Evolutionary conservation across 2,113 vertebrate genomes (phyloP), one percentile per base, ranked within the genome.

Genomic region (Grallaria varia): DNA sequence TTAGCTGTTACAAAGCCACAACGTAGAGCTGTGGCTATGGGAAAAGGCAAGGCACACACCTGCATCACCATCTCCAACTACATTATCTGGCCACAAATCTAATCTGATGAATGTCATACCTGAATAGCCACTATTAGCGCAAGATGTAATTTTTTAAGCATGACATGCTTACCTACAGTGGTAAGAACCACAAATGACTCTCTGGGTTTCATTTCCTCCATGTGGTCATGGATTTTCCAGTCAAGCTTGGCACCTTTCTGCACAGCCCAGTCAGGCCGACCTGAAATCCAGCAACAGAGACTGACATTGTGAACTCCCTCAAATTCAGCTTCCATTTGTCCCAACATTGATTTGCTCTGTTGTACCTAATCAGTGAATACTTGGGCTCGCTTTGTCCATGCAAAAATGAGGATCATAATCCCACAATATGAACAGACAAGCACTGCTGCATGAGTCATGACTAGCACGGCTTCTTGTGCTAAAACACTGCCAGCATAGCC

Each of bases 181-280:
- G 63, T 78, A 56, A 75, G 44, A 95, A 82, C 91, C 76, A 81
- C 89, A 95, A 37, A 72, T 75, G 30, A 87, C 47, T 81, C 68
- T 83, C 52, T 52, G 75, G 69, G 35, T 95, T 93, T 96, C 83
- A 78, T 67, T 86, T 92, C 94, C 83, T 95, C 72, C 4, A 0
- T 72, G 89, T 78, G 73, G 73, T 63, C 64, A 63, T 87, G 89
- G 93, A 95, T 94, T 97, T 95, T 96, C 83, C 93, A 93, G 80
- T 47, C 24, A 2, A 87, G 60, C 47, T 94, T 77, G 72, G 60
- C 86, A 81, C 42, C 69, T 78, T 90, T 75, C 39, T 4, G 1
- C 63, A 42, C 59, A 86, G 52, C 73, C 56, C 59, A 21, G 47
- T 75, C 63, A 89, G 75, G 68, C 35, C 74, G 39, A 15, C 53